Conservation (phyloP, 53 echinoderm and acorn worm species). For the Echinometra lucunter region DNA sequence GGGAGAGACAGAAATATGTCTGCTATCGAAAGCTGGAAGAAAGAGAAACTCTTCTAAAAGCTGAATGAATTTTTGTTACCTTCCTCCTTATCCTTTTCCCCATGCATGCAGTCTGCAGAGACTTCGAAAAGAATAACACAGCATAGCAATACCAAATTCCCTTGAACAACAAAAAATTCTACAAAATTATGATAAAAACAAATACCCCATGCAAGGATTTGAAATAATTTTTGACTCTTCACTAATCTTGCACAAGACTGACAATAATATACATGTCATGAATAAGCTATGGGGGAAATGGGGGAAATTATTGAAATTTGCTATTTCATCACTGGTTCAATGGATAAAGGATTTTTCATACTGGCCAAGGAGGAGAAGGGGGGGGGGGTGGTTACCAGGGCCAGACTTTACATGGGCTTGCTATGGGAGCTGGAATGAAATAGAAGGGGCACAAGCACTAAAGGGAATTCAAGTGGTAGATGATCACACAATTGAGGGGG, state of each 20-base stretch:
- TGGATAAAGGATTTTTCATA: not conserved
- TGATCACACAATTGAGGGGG: not conserved
- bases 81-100: slow-evolving; percentile 36
- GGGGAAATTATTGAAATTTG: not conserved
- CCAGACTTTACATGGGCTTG: not conserved
- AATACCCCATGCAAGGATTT: not conserved
- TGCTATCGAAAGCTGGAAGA: slow-evolving; percentile 29
- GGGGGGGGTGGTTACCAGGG: not conserved
- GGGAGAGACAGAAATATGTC: not conserved
- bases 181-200: not conserved
- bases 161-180: not conserved
- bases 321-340: not conserved
- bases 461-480: not conserved
- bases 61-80: slow-evolving; percentile 22
- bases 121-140: slow-evolving; percentile 28
- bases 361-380: not conserved
- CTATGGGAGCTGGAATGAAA: not conserved
- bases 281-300: not conserved
- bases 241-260: not conserved
- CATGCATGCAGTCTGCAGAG: slow-evolving; percentile 60
- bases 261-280: not conserved
- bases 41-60: slow-evolving; percentile 20
- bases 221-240: not conserved
- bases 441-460: no score
- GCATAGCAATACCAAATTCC: not conserved